Conservation (phyloP, 2,888 invertebrate genomes). For the Eupithecia pulchellata region DNA sequence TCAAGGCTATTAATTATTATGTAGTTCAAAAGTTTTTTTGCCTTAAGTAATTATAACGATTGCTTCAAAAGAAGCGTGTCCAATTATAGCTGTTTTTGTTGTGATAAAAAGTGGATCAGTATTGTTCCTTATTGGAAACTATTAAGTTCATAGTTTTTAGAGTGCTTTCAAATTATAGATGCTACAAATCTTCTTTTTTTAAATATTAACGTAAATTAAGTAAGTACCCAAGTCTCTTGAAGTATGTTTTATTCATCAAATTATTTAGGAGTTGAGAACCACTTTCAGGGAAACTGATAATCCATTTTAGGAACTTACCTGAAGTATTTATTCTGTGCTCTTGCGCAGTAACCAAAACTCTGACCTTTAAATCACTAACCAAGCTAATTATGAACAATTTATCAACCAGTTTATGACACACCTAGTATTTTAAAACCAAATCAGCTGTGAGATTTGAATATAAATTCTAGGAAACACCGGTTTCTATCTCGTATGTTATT, state of each 20-base stretch:
- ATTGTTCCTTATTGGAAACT: slow-evolving; percentile 30
- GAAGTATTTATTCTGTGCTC: background rate
- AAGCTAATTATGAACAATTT: slow-evolving; percentile 1
- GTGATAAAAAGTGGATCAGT: slow-evolving; percentile 14
- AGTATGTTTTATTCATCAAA: background rate
- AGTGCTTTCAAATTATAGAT: background rate
- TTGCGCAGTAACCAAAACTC: background rate
- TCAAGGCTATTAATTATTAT: slow-evolving; percentile 30
- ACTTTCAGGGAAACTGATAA: background rate
- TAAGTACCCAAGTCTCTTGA: background rate
- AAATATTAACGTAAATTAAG: background rate
- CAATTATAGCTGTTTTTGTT: slow-evolving; percentile 32
- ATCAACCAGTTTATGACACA: slow-evolving; percentile 1
- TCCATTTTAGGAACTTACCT: background rate
- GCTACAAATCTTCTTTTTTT: background rate
- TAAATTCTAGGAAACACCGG: background rate
- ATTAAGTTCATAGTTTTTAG: slow-evolving; percentile 3
- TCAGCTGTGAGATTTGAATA: slow-evolving; percentile 10
- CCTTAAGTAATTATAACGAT: slow-evolving; percentile 21
- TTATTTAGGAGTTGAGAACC: background rate
- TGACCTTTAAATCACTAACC: background rate
- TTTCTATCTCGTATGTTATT: slow-evolving; percentile 12
- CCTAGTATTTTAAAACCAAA: background rate
- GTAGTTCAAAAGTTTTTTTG: slow-evolving; percentile 32
- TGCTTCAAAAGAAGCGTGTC: slow-evolving; percentile 28